Evolutionary conservation across 30 jellyfish, hydroid and myxozoan genomes (phyloP), one percentile per base, ranked within the genome.

Genomic region (Catostylus mosaicus): DNA sequence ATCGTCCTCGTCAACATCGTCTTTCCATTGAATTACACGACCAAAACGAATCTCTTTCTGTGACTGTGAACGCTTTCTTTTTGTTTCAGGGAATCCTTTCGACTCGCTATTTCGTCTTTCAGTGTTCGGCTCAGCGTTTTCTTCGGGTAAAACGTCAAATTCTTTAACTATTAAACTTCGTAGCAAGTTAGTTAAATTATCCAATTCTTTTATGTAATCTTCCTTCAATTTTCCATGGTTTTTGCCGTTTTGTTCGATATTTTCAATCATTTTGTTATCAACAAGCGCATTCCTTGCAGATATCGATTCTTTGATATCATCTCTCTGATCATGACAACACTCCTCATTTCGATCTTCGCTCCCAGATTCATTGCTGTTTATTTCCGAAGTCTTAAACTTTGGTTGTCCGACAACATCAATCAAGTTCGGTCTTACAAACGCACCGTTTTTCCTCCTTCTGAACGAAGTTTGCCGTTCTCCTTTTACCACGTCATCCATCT

Each of bases 351-450:
- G 18, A 5, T 4, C 24, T 5, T 50, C 24, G 63, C 63, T 50
- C 71, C 24, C 71, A 27, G 36, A 23, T 23, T 59, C 71, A 26
- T 6, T 22, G 7, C 24, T 59, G 40, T 26, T 59, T 26, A 37
- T 27, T 6, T 59, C 71, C 19, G 71, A 59, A 24, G 48, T 38
- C 40, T 69, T 82, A 33, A 65, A 75, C 67, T 82, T 82, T 26
- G 92, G 92, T 19, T 68, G 85, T 2, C 92, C 92, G 43, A 82
- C 92, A 57, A 82, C 73, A 35, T 82, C 92, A 38, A 82, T 69
- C 23, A 82, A 19, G 61, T 70, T 82, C n/a, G 92, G 92, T 46
- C 86, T 69, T 35, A 74, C 27, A 37, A 82, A 54, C n/a, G 92
- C 92, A 2, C 86, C 92, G 46, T 68, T 34, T 61, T 82, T 82